Evolutionary conservation across 2,888 invertebrate genomes (phyloP).

Genomic region (Xylocampa areola): DNA sequence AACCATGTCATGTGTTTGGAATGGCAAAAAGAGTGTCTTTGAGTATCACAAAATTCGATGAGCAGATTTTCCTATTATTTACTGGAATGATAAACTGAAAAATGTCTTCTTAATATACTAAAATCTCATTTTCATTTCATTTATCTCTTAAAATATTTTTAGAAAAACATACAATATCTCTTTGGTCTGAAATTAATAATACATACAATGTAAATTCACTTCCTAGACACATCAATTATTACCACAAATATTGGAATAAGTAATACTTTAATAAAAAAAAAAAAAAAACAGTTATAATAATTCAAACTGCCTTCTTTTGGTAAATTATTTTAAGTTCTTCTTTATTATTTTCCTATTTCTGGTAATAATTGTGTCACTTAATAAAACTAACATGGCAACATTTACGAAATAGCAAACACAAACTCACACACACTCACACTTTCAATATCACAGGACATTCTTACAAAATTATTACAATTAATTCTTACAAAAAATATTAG

Average conservation of each 20-base stretch:
- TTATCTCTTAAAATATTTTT: neutral
- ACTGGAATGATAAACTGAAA: constrained; percentile 41
- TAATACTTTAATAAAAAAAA: constrained; percentile 32
- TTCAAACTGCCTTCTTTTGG: too few species aligned
- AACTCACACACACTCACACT: constrained; percentile 2
- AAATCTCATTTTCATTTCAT: neutral
- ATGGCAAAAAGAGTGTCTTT: constrained; percentile 30
- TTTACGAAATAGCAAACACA: constrained; percentile 16
- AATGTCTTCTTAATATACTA: neutral
- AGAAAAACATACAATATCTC: constrained; percentile 45
- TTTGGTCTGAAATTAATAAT: constrained; percentile 62
- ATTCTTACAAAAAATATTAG: constrained; percentile 7
- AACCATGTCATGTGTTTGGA: constrained; percentile 2
- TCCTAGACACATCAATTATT: constrained; percentile 12
- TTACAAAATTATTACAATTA: constrained; percentile 23
- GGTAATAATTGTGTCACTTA: constrained; percentile 26
- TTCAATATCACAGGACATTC: constrained; percentile 41
- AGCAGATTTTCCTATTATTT: constrained; percentile 23
- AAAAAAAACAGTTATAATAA: constrained; percentile 1
- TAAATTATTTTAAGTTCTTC: neutral
- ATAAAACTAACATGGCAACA: constrained; percentile 48
- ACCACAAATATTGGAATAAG: constrained; percentile 30
- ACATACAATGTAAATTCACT: constrained; percentile 29
- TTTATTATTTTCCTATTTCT: constrained; percentile 8
- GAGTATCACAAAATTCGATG: constrained; percentile 41